Evolutionary conservation across 2,113 vertebrate species (phyloP).

Genomic region (Alaudala cheleensis): DNA sequence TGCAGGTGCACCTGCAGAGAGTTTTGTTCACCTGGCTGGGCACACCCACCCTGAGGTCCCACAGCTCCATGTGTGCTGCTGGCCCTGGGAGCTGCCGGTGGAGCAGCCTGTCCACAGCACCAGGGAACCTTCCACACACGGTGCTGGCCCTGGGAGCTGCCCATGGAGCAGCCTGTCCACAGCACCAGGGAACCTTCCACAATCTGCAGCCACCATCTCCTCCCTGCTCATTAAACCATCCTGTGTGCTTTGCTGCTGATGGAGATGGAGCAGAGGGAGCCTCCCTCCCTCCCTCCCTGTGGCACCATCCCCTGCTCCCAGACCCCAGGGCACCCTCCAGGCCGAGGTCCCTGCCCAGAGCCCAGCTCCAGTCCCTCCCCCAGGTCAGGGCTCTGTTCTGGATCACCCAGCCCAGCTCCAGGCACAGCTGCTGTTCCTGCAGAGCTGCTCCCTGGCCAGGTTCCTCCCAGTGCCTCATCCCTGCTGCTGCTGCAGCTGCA

Average conservation of each 20-base stretch:
- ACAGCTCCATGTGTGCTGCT: rapidly evolving
- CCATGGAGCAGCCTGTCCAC: rapidly evolving
- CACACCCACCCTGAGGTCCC: rapidly evolving
- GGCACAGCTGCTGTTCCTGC: rapidly evolving
- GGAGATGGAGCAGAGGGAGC: not conserved
- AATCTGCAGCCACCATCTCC: rapidly evolving
- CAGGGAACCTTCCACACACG: not conserved
- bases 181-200: not conserved
- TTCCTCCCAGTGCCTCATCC: not conserved
- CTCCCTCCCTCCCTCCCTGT: not conserved
- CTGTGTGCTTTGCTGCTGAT: not conserved
- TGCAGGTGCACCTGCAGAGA: not conserved
- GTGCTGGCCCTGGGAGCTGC: not conserved
- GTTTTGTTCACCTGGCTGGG: not conserved
- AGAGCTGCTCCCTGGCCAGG: not conserved
- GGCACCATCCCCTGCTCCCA: rapidly evolving
- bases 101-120: rapidly evolving
- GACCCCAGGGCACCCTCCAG: not conserved
- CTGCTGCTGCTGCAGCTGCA: rapidly evolving
- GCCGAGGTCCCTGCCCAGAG: rapidly evolving
- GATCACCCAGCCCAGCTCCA: not conserved
- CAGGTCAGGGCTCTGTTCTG: rapidly evolving
- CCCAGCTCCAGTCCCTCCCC: not conserved
- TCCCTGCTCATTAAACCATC: not conserved
- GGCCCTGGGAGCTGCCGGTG: not conserved